Conservation (phyloP, 2,113 vertebrate genomes). For the Pyxicephalus adspersus region DNA sequence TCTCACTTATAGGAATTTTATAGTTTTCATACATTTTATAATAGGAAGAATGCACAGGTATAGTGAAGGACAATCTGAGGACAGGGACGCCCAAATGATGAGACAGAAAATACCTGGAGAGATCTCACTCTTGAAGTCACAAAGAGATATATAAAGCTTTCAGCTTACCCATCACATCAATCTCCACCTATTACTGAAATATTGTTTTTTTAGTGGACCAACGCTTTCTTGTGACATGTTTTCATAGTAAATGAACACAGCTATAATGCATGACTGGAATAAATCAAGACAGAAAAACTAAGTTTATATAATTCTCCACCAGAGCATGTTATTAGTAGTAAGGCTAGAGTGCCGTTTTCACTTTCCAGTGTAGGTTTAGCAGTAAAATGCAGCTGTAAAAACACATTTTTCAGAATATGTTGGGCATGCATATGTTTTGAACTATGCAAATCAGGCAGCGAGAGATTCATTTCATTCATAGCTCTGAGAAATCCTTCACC, state of each 20-base stretch:
- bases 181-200: too few species aligned
- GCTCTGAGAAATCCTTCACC: slow-evolving; percentile 47
- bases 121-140: too few species aligned
- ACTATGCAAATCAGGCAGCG: slow-evolving; percentile 46
- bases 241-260: neutral
- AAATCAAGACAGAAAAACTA: neutral
- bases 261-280: neutral
- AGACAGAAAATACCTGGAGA: too few species aligned
- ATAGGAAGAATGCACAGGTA: too few species aligned
- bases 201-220: too few species aligned
- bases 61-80: too few species aligned
- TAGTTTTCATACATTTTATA: too few species aligned
- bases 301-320: neutral
- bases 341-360: neutral
- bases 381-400: slow-evolving; percentile 13
- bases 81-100: too few species aligned
- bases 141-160: too few species aligned
- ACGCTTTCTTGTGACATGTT: too few species aligned
- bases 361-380: neutral
- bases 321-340: neutral
- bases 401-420: slow-evolving; percentile 20
- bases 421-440: slow-evolving; percentile 35
- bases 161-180: too few species aligned
- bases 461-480: slow-evolving; percentile 50
- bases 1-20: too few species aligned